Evolutionary conservation across 2,797 vertebrate species (phyloP).

Genomic region (Margarornis squamiger): DNA sequence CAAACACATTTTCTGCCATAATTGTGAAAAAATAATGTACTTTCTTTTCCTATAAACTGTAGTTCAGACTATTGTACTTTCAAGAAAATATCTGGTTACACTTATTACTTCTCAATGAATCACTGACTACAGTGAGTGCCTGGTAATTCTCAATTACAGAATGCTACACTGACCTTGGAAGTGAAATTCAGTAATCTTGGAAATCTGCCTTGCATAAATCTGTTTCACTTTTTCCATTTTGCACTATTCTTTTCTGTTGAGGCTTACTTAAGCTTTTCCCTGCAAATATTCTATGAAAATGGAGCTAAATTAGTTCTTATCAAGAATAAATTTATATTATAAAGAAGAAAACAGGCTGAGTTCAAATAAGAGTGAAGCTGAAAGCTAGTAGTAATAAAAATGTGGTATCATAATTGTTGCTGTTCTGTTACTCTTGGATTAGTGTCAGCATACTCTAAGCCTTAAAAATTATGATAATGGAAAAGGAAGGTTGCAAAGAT

Average conservation of each 20-base stretch:
- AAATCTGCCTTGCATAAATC: slow-evolving; percentile 34
- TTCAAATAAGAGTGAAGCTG: not conserved
- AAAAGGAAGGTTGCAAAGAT: not conserved
- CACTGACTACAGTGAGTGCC: not conserved
- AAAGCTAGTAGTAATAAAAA: not conserved
- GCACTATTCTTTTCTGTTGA: not conserved
- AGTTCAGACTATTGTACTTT: not conserved
- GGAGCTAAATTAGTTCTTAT: not conserved
- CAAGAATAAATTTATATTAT: not conserved
- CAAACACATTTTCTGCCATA: not conserved
- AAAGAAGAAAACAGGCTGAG: not conserved
- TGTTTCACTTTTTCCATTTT: slow-evolving; percentile 29
- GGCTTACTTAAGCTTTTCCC: not conserved
- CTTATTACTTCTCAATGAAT: slow-evolving; percentile 5
- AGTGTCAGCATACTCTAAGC: not conserved
- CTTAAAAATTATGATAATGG: not conserved
- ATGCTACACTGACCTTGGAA: not conserved
- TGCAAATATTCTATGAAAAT: not conserved
- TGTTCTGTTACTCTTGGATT: not conserved
- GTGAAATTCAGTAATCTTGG: slow-evolving; percentile 47
- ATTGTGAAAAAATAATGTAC: not conserved
- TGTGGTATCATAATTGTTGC: not conserved
- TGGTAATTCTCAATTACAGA: slow-evolving; percentile 34
- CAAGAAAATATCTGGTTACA: not conserved
- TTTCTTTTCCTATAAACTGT: not conserved